These are phyloP conservation scores for Martes flavigula DNA, from an alignment of 2,797 vertebrate genomes.

Conservation along the genomic window DNA sequence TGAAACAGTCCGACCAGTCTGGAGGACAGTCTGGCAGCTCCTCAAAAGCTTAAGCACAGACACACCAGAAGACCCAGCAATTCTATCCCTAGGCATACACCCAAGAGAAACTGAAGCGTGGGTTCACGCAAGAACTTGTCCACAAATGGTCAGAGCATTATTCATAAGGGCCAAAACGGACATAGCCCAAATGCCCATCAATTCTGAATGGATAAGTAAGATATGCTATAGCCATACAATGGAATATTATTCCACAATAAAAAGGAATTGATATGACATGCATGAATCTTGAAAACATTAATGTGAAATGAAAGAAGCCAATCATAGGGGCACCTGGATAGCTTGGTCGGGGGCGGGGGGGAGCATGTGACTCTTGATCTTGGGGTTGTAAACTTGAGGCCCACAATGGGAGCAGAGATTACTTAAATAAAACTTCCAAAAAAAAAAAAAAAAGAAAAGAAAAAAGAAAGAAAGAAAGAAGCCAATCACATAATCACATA, in stretches of 20 bases:
- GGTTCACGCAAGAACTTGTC: not conserved
- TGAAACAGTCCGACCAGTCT: not conserved
- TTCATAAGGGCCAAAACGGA: not conserved
- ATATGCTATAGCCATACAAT: not conserved
- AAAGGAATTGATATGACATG: not conserved
- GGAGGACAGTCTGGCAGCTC: not conserved
- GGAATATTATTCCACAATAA: not conserved
- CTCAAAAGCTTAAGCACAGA: not conserved
- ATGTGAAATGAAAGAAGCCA: not conserved
- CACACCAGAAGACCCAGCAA: not conserved
- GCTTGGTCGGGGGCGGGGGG: not conserved
- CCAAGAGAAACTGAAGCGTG: not conserved
- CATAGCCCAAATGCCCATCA: not conserved
- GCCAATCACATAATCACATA: not conserved
- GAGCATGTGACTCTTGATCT: not conserved
- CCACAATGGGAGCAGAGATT: not conserved
- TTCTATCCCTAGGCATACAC: not conserved
- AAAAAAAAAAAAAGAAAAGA: not conserved
- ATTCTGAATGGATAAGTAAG: not conserved
- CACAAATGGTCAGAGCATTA: not conserved
- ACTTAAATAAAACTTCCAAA: not conserved
- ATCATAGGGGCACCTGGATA: not conserved
- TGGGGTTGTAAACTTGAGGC: not conserved
- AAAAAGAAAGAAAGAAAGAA: not conserved
- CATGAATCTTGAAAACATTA: not conserved